Conservation (phyloP, 2,797 vertebrate genomes). For the Clarias pachynema region DNA sequence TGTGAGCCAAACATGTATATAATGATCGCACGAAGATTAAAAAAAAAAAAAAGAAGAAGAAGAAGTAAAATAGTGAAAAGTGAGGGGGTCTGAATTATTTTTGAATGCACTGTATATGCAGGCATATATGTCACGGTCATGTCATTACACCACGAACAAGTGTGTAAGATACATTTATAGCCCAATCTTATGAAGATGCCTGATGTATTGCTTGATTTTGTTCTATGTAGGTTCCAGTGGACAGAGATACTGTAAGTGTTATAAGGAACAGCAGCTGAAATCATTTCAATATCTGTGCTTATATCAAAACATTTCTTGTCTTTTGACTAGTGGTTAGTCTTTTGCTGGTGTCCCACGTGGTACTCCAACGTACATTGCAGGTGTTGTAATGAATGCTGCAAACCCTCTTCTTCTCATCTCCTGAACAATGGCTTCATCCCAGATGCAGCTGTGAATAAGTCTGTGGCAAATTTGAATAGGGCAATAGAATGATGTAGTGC, state of each 20-base stretch:
- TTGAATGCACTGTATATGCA: neutral
- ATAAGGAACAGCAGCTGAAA: neutral
- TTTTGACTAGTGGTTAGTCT: constrained; percentile 5
- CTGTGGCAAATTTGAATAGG: constrained; percentile 39
- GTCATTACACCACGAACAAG: neutral
- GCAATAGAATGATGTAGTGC: constrained; percentile 43
- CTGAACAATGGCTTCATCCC: constrained; percentile 32
- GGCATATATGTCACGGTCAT: too few relatives aligned
- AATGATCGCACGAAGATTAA: neutral
- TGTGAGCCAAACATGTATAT: neutral
- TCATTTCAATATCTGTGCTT: constrained; percentile 23
- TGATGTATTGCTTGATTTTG: neutral
- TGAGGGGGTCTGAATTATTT: neutral
- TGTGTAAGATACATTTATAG: neutral
- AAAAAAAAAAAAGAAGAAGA: neutral
- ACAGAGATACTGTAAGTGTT: neutral
- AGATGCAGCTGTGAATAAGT: constrained; percentile 15
- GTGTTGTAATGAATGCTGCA: constrained; percentile 32
- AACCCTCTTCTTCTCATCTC: constrained; percentile 16
- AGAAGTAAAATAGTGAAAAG: neutral
- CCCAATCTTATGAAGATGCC: neutral
- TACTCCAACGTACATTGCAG: constrained; percentile 21
- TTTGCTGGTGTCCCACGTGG: constrained; percentile 31
- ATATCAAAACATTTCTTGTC: constrained; percentile 11
- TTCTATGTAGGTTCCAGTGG: constrained; percentile 13